Evolutionary conservation across 2,888 invertebrate species (phyloP).

Genomic region (Nymphalis polychloros): DNA sequence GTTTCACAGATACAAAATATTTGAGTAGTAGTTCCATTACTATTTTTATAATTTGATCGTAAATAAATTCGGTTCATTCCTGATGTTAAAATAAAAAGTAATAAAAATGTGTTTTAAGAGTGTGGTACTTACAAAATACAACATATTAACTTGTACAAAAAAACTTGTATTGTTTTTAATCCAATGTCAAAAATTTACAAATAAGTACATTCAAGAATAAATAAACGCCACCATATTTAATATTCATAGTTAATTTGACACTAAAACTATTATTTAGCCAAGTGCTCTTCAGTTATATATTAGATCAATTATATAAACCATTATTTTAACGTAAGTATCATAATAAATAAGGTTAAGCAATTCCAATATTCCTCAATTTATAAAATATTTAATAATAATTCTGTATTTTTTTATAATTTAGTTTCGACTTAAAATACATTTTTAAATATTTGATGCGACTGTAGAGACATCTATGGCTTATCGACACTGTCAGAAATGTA

Average conservation of each 20-base stretch:
- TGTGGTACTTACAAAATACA: too few relatives aligned
- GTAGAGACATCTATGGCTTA: slow-evolving; percentile 56
- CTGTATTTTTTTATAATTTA: not conserved
- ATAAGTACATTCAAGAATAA: not conserved
- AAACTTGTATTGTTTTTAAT: too few relatives aligned
- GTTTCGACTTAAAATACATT: not conserved
- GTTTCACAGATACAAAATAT: slow-evolving; percentile 29
- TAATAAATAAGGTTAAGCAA: too few relatives aligned
- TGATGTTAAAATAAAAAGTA: too few relatives aligned
- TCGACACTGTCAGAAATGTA: slow-evolving; percentile 44
- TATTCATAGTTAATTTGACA: not conserved
- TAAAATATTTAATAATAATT: not conserved
- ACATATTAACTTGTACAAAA: too few relatives aligned
- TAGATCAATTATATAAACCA: not conserved
- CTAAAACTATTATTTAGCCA: not conserved
- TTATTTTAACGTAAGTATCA: not conserved
- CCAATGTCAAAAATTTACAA: not conserved
- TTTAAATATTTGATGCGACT: not conserved
- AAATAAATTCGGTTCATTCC: too few relatives aligned
- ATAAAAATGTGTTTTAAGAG: too few relatives aligned
- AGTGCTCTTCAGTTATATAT: not conserved
- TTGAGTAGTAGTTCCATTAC: not conserved
- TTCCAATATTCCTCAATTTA: too few relatives aligned
- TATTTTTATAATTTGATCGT: not conserved
- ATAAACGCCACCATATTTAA: not conserved